These are phyloP conservation scores for Phocides pigmalion DNA, from an alignment of 1,140 invertebrate species.

Conservation along the genomic window DNA sequence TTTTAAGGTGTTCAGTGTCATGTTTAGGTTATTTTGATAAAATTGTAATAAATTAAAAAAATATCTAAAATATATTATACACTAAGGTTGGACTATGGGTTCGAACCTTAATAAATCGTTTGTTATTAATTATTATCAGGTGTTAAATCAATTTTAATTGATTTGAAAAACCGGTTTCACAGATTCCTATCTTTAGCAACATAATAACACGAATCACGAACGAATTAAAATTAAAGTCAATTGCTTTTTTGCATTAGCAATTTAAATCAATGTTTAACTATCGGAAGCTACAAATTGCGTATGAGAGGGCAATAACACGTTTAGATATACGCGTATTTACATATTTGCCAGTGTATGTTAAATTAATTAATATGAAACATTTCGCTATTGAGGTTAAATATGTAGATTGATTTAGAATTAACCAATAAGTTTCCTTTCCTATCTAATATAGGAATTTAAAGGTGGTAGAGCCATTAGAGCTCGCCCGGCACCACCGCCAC, in stretches of 20 bases:
- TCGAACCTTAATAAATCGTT: not conserved
- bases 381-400: not conserved
- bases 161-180: constrained; percentile 9
- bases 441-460: no score
- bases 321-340: not conserved
- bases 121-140: not conserved
- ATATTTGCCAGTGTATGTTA: not conserved
- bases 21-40: no score
- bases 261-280: constrained; percentile 22
- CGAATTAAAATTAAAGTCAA: constrained; percentile 27
- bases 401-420: no score
- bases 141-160: constrained; percentile 11
- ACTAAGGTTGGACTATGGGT: not conserved
- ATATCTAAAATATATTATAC: no score
- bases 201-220: constrained; percentile 23
- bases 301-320: constrained; percentile 24
- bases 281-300: constrained; percentile 22
- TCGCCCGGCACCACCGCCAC: no score
- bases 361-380: constrained; percentile 2
- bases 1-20: no score
- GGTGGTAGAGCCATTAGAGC: no score
- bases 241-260: constrained; percentile 22
- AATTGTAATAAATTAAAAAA: no score
- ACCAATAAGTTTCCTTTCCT: no score
- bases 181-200: constrained; percentile 19